A percentile compares a stretch with the other conserved stretches of the same genome.
Evolutionary conservation across 2,888 invertebrate genomes (phyloP).

Genomic region (Lasioglossum morio): DNA sequence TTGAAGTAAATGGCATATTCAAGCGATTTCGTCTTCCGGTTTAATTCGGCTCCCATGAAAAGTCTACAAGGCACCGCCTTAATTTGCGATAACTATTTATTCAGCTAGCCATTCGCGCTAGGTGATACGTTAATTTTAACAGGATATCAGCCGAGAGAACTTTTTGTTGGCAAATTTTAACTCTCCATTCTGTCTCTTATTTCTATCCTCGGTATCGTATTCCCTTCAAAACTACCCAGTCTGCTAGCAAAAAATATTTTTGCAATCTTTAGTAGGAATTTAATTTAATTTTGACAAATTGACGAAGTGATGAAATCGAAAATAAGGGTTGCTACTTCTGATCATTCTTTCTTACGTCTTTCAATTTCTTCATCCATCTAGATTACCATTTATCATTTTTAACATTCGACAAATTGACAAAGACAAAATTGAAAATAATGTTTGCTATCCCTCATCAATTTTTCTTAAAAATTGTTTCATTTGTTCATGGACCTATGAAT

Average conservation of each 20-base stretch:
- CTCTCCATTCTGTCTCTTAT: not conserved
- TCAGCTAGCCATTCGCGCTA: not conserved
- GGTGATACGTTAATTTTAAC: not conserved
- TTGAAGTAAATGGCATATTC: constrained; percentile 16
- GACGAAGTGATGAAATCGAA: not conserved
- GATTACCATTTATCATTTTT: not conserved
- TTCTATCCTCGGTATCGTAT: not conserved
- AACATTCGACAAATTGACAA: not conserved
- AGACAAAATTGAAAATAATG: not conserved
- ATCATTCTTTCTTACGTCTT: not conserved
- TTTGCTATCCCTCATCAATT: not conserved
- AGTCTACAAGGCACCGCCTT: not conserved
- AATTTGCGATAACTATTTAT: not conserved
- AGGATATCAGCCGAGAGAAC: not conserved
- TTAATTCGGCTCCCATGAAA: not conserved
- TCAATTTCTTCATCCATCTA: not conserved
- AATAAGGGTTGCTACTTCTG: not conserved
- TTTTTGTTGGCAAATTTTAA: not conserved
- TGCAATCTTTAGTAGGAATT: not conserved
- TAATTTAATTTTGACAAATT: not conserved
- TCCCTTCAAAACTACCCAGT: not conserved
- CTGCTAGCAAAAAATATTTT: not conserved
- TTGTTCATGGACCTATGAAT: not conserved
- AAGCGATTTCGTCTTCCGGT: not conserved
- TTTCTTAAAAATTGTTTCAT: not conserved